A percentile compares a stretch with the other conserved stretches of the same genome.
These are phyloP conservation scores for Mythimna pallens DNA, from an alignment of 2,888 invertebrate genomes.

Conservation along the genomic window DNA sequence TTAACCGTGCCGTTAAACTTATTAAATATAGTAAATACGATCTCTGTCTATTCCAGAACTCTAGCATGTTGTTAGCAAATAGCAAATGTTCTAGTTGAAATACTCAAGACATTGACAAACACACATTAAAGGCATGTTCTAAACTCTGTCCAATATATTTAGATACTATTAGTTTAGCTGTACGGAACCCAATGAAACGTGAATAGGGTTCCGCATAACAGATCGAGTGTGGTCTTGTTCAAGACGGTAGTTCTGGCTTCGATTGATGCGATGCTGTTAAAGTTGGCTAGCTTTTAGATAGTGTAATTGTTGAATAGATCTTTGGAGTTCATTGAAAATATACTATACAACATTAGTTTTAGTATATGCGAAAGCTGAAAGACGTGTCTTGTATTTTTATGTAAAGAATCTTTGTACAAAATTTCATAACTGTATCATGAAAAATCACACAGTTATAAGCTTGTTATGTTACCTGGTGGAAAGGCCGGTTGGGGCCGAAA, in stretches of 20 bases:
- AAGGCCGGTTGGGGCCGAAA: no score
- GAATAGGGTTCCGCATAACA: slow-evolving; percentile 46
- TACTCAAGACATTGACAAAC: slow-evolving; percentile 28
- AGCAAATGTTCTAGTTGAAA: slow-evolving; percentile 9
- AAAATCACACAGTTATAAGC: no score
- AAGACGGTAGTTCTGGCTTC: slow-evolving; percentile 17
- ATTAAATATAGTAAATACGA: neutral
- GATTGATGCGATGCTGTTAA: slow-evolving; percentile 28
- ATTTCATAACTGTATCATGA: no score
- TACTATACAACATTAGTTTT: neutral
- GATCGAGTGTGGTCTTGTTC: slow-evolving; percentile 46
- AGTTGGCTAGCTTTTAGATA: neutral
- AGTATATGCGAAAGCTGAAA: no score
- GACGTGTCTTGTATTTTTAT: no score
- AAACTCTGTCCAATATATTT: slow-evolving; percentile 48
- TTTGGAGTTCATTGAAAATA: slow-evolving; percentile 13
- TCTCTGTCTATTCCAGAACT: neutral
- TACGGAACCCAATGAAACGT: slow-evolving; percentile 37
- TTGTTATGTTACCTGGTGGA: no score
- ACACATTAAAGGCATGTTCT: slow-evolving; percentile 13
- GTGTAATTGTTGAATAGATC: slow-evolving; percentile 15
- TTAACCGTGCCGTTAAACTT: no score
- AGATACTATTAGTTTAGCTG: slow-evolving; percentile 48
- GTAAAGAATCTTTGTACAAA: no score
- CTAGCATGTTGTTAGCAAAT: neutral